These are phyloP conservation scores for Coleophora deauratella DNA, from an alignment of 2,888 invertebrate species.

Conservation along the genomic window DNA sequence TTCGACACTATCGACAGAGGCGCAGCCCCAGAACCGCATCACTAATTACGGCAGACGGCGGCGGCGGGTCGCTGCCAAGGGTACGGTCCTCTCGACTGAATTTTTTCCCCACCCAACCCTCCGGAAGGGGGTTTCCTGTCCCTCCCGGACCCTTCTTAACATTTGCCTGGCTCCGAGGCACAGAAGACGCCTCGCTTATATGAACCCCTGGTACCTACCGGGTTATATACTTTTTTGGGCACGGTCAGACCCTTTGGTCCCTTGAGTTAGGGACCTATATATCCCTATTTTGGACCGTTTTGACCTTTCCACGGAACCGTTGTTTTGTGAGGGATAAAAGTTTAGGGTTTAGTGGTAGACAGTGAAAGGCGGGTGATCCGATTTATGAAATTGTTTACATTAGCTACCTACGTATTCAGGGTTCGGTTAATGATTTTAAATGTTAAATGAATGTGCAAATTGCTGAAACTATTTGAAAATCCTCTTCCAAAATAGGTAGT, in stretches of 20 bases:
- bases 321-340: slow-evolving; percentile 50
- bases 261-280: slow-evolving; percentile 61
- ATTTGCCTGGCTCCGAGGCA: slow-evolving; percentile 68
- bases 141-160: slow-evolving; percentile 70
- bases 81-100: slow-evolving; percentile 62
- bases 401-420: too few relatives aligned
- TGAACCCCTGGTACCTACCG: slow-evolving; percentile 59
- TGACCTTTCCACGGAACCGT: slow-evolving; percentile 59
- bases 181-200: slow-evolving; percentile 63
- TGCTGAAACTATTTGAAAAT: too few relatives aligned
- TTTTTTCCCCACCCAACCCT: slow-evolving; percentile 59
- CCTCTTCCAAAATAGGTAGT: too few relatives aligned
- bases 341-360: slow-evolving; percentile 37
- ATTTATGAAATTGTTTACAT: slow-evolving; percentile 15
- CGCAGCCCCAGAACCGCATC: slow-evolving; percentile 51
- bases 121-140: slow-evolving; percentile 55
- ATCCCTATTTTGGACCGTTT: slow-evolving; percentile 55
- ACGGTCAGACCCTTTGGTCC: slow-evolving; percentile 63
- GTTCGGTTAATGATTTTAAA: too few relatives aligned
- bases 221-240: slow-evolving; percentile 72
- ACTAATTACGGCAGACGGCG: slow-evolving; percentile 69
- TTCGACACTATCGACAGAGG: slow-evolving; percentile 35
- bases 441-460: too few relatives aligned
- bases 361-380: slow-evolving; percentile 20
- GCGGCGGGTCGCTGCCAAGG: slow-evolving; percentile 55